Evolutionary conservation across 1,140 invertebrate genomes (phyloP).

Genomic region (Plutomurus gul): DNA sequence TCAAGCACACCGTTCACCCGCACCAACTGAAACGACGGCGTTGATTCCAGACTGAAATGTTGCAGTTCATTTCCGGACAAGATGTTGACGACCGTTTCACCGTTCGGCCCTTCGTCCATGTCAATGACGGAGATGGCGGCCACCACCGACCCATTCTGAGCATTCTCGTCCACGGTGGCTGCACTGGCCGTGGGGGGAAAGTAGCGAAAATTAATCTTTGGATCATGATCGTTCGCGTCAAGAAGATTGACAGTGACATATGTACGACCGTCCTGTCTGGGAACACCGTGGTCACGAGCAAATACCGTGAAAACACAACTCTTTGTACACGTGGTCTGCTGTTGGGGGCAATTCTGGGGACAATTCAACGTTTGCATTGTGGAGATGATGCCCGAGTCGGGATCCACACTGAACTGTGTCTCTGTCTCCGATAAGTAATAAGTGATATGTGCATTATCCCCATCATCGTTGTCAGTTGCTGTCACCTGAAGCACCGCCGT

Average conservation of each 20-base stretch:
- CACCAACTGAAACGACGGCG: constrained; percentile 83
- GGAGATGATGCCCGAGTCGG: constrained; percentile 82
- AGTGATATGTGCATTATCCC: constrained; percentile 88
- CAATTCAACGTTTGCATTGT: constrained; percentile 75
- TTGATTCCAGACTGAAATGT: constrained; percentile 84
- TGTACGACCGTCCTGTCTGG: constrained; percentile 85
- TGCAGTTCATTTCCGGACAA: constrained; percentile 84
- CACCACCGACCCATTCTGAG: constrained; percentile 82
- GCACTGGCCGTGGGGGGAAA: constrained; percentile 79
- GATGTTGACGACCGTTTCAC: constrained; percentile 81
- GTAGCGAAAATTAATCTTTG: constrained; percentile 86
- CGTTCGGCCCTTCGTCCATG: constrained; percentile 81
- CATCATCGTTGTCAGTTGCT: constrained; percentile 87
- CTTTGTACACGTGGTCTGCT: constrained; percentile 69
- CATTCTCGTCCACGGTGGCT: constrained; percentile 92
- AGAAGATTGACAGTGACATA: constrained; percentile 93
- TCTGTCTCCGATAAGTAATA: constrained; percentile 85
- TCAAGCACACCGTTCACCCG: constrained; percentile 89
- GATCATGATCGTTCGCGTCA: constrained; percentile 94
- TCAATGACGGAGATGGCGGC: constrained; percentile 92
- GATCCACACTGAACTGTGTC: constrained; percentile 83
- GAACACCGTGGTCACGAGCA: constrained; percentile 87
- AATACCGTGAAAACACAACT: constrained; percentile 93
- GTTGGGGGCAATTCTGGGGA: constrained; percentile 64
- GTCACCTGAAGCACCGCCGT: constrained; percentile 84